Evolutionary conservation across 2,888 invertebrate genomes (phyloP).

Genomic region (Heteropelma amictum): DNA sequence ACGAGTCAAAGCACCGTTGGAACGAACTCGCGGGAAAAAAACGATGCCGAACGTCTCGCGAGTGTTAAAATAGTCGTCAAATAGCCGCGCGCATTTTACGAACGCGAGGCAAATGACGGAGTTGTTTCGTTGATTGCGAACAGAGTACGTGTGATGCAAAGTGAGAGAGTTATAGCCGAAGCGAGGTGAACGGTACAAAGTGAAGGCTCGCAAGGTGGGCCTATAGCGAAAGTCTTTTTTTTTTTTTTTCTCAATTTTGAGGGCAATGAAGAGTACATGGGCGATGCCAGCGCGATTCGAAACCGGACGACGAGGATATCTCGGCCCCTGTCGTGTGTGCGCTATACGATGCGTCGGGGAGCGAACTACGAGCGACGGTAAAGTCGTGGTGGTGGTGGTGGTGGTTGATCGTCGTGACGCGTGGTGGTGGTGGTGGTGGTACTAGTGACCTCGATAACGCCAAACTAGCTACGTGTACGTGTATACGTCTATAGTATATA

Average conservation of each 20-base stretch:
- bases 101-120: background rate
- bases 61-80: too few species aligned
- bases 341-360: slow-evolving; percentile 53
- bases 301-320: slow-evolving; percentile 40
- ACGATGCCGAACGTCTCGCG: too few species aligned
- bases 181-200: slow-evolving; percentile 48
- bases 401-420: slow-evolving; percentile 58
- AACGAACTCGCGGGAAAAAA: too few species aligned
- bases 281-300: slow-evolving; percentile 16
- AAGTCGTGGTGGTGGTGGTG: slow-evolving; percentile 70
- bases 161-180: slow-evolving; percentile 7
- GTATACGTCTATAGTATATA: background rate
- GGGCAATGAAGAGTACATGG: slow-evolving; percentile 45
- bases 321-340: slow-evolving; percentile 26
- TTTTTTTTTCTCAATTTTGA: too few species aligned
- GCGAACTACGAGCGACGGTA: slow-evolving; percentile 46
- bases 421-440: slow-evolving; percentile 70
- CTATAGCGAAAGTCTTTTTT: slow-evolving; percentile 28
- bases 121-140: slow-evolving; percentile 34
- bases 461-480: slow-evolving; percentile 67
- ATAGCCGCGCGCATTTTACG: background rate
- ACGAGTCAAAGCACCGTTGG: too few species aligned
- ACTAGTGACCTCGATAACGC: slow-evolving; percentile 76
- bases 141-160: slow-evolving; percentile 46
- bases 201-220: slow-evolving; percentile 57